These are phyloP conservation scores for Drusus annulatus DNA, from an alignment of 1,140 invertebrate species.

Conservation along the genomic window DNA sequence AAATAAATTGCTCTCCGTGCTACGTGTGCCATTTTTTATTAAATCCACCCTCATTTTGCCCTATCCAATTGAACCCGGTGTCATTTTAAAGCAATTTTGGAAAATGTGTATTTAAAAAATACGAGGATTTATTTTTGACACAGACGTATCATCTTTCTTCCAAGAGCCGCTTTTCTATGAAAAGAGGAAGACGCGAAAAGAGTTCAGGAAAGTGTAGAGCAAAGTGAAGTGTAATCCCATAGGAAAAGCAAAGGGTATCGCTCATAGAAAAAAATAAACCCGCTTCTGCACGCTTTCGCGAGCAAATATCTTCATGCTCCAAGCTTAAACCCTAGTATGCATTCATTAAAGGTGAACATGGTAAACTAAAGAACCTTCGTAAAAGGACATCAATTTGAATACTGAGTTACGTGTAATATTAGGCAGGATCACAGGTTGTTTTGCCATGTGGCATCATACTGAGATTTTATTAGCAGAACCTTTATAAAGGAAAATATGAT, in stretches of 20 bases:
- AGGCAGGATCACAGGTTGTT: not conserved
- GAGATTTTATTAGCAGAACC: not conserved
- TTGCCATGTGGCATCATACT: not conserved
- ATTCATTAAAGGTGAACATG: not conserved
- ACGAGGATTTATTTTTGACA: too few species aligned
- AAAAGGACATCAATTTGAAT: not conserved
- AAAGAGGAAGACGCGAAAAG: not conserved
- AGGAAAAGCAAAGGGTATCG: not conserved
- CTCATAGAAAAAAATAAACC: not conserved
- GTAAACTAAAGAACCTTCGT: not conserved
- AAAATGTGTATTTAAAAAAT: too few species aligned
- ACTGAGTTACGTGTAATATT: not conserved
- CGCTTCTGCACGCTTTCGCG: not conserved
- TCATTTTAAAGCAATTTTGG: too few species aligned
- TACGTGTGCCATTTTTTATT: not conserved
- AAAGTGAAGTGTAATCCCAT: not conserved
- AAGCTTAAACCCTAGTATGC: not conserved
- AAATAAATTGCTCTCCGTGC: not conserved
- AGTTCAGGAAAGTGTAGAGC: not conserved
- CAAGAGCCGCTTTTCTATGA: not conserved
- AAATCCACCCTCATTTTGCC: not conserved
- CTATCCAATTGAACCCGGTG: too few species aligned
- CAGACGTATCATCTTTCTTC: too few species aligned
- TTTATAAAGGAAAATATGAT: not conserved
- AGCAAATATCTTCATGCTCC: slow-evolving; percentile 6